Evolutionary conservation across 2,797 vertebrate species (phyloP).

Genomic region (Florisuga fusca): DNA sequence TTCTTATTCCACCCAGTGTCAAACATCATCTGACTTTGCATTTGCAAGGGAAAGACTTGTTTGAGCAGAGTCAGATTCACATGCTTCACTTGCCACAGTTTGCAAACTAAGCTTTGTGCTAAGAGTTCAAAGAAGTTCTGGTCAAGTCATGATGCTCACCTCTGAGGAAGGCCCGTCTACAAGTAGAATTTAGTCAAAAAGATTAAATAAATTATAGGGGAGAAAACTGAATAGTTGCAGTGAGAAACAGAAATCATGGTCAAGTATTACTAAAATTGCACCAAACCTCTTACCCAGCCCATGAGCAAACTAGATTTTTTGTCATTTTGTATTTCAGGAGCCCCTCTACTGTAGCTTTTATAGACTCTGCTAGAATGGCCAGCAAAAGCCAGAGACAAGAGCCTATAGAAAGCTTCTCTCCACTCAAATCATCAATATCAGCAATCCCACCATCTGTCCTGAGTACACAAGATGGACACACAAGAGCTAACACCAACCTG

Average conservation of each 20-base stretch:
- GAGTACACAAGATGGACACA: neutral
- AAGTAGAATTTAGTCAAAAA: neutral
- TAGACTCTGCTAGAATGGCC: neutral
- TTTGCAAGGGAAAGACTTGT: neutral
- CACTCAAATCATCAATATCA: neutral
- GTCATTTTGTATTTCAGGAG: neutral
- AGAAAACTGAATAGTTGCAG: neutral
- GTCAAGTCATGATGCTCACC: neutral
- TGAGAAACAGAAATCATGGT: neutral
- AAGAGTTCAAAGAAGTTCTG: neutral
- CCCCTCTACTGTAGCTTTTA: neutral
- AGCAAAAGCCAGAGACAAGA: neutral
- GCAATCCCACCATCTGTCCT: neutral
- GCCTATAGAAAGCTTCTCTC: neutral
- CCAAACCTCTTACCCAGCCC: neutral
- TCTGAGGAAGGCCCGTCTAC: neutral
- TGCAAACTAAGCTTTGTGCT: neutral
- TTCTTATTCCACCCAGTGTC: fast-evolving
- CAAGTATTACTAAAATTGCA: neutral
- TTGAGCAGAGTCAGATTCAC: neutral
- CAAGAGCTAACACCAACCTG: neutral
- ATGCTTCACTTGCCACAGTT: neutral
- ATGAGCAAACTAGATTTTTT: neutral
- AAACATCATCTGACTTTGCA: neutral
- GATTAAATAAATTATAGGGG: fast-evolving